A percentile compares a stretch with the other conserved stretches of the same genome.
Conservation (phyloP, 1,140 invertebrate genomes). For the Tetramorium alpestre region DNA sequence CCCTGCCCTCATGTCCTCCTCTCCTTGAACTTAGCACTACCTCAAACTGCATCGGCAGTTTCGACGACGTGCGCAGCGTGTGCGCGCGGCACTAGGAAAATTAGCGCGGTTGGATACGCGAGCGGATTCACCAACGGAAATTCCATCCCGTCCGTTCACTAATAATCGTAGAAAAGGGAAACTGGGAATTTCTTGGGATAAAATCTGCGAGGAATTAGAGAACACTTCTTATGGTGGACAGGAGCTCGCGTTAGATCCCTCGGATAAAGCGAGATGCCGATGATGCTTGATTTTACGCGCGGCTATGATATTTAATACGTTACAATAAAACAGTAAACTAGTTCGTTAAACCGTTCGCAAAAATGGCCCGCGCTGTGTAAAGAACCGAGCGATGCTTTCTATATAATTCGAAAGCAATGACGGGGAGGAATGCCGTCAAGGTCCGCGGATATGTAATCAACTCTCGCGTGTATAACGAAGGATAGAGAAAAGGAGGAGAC, state of each 20-base stretch:
- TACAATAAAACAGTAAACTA: constrained; percentile 51
- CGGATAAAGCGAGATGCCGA: constrained; percentile 27
- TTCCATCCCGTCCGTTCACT: constrained; percentile 26
- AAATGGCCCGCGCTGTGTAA: neutral
- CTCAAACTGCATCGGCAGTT: constrained; percentile 51
- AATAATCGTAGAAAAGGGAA: constrained; percentile 46
- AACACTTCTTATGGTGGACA: neutral
- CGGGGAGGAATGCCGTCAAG: constrained; percentile 19
- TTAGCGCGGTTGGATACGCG: constrained; percentile 28
- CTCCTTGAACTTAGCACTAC: constrained; percentile 61
- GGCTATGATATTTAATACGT: constrained; percentile 28
- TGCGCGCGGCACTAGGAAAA: constrained; percentile 22
- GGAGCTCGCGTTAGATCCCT: neutral
- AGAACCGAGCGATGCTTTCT: constrained; percentile 37
- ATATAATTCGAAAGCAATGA: constrained; percentile 58
- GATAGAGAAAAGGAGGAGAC: constrained; percentile 22
- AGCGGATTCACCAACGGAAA: constrained; percentile 24
- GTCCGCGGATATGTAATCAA: constrained; percentile 30
- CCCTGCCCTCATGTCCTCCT: constrained; percentile 39
- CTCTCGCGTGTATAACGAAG: constrained; percentile 20
- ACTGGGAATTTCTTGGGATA: constrained; percentile 26
- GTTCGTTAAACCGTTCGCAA: constrained; percentile 34
- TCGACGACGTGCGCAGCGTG: constrained; percentile 17
- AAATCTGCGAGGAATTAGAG: constrained; percentile 16
- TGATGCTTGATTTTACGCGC: constrained; percentile 43